These are phyloP conservation scores for Aphrophora alni DNA, from an alignment of 2,888 invertebrate species.

Conservation along the genomic window DNA sequence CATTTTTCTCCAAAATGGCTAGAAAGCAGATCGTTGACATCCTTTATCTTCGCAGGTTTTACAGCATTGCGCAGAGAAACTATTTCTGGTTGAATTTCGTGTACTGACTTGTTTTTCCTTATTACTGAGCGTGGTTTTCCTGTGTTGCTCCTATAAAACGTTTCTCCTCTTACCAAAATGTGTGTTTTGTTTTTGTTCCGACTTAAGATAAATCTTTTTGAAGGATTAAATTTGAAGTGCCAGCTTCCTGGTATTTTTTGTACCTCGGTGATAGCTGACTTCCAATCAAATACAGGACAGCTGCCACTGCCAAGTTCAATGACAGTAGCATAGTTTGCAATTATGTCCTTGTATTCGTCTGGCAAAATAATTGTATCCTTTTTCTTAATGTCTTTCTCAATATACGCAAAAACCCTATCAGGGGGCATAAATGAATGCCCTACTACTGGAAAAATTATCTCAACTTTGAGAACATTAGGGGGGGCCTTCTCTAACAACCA, in stretches of 20 bases:
- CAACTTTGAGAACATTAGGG: constrained; percentile 4
- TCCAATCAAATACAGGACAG: constrained; percentile 17
- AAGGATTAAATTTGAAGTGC: constrained; percentile 25
- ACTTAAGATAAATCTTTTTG: constrained; percentile 22
- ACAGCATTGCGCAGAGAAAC: no score
- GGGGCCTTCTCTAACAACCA: constrained; percentile 26
- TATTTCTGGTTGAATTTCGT: no score
- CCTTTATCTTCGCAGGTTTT: no score
- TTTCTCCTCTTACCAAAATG: constrained; percentile 23
- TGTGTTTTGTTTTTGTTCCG: constrained; percentile 16
- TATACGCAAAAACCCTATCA: constrained; percentile 42
- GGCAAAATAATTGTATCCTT: constrained; percentile 34
- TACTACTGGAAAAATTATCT: constrained; percentile 23
- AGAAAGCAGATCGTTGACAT: no score
- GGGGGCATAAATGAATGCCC: constrained; percentile 43
- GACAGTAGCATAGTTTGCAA: constrained; percentile 31
- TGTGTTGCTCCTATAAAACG: neutral
- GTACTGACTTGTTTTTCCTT: no score
- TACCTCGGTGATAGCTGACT: neutral
- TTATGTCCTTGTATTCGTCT: constrained; percentile 39
- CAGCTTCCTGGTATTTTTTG: constrained; percentile 11
- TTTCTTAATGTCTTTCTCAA: constrained; percentile 42
- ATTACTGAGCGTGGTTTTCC: no score
- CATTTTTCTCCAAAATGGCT: no score
- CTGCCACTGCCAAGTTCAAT: neutral